Base-by-base conservation (phyloP, 2,113 vertebrate genomes). In the Amazona guildingii region DNA sequence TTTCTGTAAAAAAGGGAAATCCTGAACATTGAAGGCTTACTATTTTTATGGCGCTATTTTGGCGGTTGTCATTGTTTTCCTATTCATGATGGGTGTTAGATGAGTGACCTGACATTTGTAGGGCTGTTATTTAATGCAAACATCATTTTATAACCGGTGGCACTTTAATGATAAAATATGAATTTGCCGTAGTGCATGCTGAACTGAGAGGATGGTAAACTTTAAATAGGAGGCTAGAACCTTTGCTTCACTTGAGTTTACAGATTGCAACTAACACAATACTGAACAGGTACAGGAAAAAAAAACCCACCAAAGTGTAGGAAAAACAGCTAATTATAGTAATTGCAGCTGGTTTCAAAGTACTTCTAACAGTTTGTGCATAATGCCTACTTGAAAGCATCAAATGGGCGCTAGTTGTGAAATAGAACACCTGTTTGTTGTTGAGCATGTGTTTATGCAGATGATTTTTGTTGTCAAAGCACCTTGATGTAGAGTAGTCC, bases 391-490 rank as follows among this genome's bases (percentile, higher is more conserved):
- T 98, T 98, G 96, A 98, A 97, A 98, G 98, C 98, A 97, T 98
- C 98, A 98, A 97, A 98, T 98, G 98, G 98, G 98, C 94, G 93
- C 96, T 97, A 98, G 98, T 98, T 99, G 98, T 98, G 98, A 99
- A 98, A 98, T 86, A 97, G 98, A 99, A 98, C 98, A 99, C 98
- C 98, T 99, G 98, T 98, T 98, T 98, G 98, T 98, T 98, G 98
- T 99, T 98, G 97, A 98, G 97, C 98, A 98, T 98, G 98, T 98
- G 98, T 98, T 98, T 98, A 98, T 98, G 98, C 98, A 98, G 98
- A 98, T 99, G 98, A 98, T 98, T 98, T 98, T 97, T 98, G 98
- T 98, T 98, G 98, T 98, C 98, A 98, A 98, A 98, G 98, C 98
- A 98, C 98, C 98, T 98, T 98, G 98, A 98, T 98, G 98, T 97